phyloP scores from a whole-genome alignment of 2,797 vertebrate genomes.

The Cuculus canorus region DNA sequence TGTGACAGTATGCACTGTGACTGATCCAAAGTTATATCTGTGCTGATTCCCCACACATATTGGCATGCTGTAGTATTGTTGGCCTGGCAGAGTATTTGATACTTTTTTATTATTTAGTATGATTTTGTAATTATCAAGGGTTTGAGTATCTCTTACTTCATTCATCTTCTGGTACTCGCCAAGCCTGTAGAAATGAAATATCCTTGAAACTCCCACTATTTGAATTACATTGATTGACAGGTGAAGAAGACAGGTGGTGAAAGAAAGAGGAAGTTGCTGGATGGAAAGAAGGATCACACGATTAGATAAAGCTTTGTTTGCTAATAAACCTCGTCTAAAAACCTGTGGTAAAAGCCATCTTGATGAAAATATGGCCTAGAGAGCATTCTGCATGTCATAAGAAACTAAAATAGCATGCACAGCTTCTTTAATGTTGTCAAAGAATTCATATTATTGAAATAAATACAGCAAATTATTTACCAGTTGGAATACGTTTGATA shows the following conservation, averaged over 20 bases:
- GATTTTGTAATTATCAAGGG: neutral
- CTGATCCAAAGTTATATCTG: neutral
- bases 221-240: neutral
- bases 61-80: neutral
- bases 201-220: neutral
- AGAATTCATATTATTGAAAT: neutral
- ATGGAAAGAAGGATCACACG: neutral
- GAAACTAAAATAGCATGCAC: neutral
- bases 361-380: neutral
- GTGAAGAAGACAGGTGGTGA: neutral
- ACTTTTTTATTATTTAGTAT: neutral
- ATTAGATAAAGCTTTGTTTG: neutral
- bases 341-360: neutral
- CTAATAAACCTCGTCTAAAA: neutral
- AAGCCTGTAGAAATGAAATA: neutral
- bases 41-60: neutral
- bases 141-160: neutral
- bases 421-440: neutral
- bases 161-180: neutral
- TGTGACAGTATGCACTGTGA: neutral
- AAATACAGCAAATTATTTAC: neutral
- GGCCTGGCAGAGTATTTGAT: neutral
- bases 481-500: neutral
- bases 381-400: neutral
- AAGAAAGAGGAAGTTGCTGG: neutral